Evolutionary conservation across 2,888 invertebrate genomes (phyloP).

Genomic region (Troilus luridus): DNA sequence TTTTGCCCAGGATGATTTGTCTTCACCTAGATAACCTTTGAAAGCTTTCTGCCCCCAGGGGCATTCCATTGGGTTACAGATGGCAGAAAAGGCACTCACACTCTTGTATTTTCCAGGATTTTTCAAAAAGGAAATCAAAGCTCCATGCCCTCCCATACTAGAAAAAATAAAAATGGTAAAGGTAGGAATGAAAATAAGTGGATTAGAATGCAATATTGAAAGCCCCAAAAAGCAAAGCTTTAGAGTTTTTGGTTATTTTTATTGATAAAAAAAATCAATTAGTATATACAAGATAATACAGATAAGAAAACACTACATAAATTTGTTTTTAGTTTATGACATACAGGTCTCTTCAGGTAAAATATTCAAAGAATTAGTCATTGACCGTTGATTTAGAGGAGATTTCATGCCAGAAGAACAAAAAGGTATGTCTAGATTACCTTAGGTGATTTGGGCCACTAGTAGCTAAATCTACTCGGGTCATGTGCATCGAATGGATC

Average conservation of each 20-base stretch:
- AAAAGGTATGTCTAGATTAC: no score
- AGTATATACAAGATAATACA: not conserved
- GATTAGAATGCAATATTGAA: no score
- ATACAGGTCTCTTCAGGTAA: not conserved
- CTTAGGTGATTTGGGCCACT: no score
- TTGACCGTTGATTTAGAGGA: no score
- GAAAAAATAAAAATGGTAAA: not conserved
- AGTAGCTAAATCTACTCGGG: no score
- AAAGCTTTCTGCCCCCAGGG: slow-evolving; percentile 93
- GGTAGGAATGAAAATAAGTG: not conserved
- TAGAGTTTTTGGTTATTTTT: no score
- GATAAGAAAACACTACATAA: not conserved
- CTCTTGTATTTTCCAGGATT: slow-evolving; percentile 90
- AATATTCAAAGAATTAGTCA: not conserved
- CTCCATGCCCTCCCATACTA: slow-evolving; percentile 99
- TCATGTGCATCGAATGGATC: no score
- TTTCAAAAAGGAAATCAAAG: slow-evolving; percentile 88
- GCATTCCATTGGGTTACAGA: slow-evolving; percentile 87
- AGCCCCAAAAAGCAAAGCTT: no score
- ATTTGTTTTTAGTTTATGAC: not conserved
- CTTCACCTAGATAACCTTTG: slow-evolving; percentile 77
- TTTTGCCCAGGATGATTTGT: slow-evolving; percentile 76
- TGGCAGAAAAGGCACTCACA: slow-evolving; percentile 96
- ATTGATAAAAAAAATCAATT: not conserved
- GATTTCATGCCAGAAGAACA: no score